These are phyloP conservation scores for Danaus melanippus DNA, from an alignment of 1,140 invertebrate species.

Conservation along the genomic window DNA sequence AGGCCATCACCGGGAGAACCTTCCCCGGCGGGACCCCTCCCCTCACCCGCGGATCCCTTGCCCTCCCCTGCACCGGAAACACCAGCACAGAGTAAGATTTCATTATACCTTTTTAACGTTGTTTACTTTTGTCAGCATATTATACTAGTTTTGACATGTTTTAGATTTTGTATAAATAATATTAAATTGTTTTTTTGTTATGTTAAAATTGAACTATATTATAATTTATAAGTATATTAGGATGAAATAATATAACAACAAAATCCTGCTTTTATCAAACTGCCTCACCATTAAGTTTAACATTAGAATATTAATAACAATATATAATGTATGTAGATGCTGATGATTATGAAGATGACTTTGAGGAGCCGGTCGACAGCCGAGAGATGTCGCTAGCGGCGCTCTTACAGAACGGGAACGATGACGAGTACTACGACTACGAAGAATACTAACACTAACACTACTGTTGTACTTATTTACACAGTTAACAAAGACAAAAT, in stretches of 20 bases:
- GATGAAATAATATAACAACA: too few relatives aligned
- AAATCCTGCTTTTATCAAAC: too few relatives aligned
- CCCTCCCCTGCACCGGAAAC: constrained; percentile 23
- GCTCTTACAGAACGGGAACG: constrained; percentile 50
- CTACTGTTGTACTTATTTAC: not conserved
- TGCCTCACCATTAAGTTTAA: too few relatives aligned
- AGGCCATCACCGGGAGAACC: constrained; percentile 13
- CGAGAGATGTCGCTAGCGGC: constrained; percentile 47
- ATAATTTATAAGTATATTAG: too few relatives aligned
- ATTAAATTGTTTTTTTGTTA: too few relatives aligned
- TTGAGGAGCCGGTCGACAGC: constrained; percentile 27
- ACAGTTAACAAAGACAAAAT: too few relatives aligned
- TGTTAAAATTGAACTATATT: too few relatives aligned
- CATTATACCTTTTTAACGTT: too few relatives aligned
- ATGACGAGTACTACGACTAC: constrained; percentile 57
- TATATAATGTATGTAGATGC: constrained; percentile 25
- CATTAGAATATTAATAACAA: too few relatives aligned
- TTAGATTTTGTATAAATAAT: too few relatives aligned
- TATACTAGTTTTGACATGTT: too few relatives aligned
- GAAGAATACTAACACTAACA: constrained; percentile 47
- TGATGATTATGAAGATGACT: constrained; percentile 57
- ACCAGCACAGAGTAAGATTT: constrained; percentile 10
- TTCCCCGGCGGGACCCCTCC: constrained; percentile 10
- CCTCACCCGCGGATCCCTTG: constrained; percentile 14
- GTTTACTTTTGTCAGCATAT: too few relatives aligned